Conservation (phyloP, 2,113 vertebrate genomes). For the Geococcyx californianus region DNA sequence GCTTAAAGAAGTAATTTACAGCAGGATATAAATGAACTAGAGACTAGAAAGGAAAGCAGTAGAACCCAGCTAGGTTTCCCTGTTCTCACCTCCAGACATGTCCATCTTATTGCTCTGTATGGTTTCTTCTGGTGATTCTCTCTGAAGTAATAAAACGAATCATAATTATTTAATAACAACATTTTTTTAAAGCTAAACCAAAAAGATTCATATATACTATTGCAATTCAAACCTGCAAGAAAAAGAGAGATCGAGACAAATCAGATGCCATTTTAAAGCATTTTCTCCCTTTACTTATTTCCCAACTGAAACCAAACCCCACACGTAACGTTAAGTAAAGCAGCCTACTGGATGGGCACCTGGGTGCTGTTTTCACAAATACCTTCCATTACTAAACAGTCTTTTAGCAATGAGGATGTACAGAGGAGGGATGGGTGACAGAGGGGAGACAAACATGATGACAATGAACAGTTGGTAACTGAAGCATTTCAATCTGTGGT, state of each 20-base stretch:
- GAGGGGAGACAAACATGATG: accelerated
- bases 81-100: conserved; percentile 80
- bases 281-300: background rate
- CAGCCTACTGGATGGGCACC: background rate
- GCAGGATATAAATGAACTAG: background rate
- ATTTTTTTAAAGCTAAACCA: background rate
- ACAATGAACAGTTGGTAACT: background rate
- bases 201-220: background rate
- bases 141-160: conserved; percentile 76
- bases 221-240: background rate
- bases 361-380: background rate
- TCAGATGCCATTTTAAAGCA: background rate
- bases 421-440: background rate
- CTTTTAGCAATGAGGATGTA: background rate
- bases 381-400: background rate
- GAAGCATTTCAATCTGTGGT: background rate
- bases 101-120: conserved; percentile 92
- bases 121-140: conserved; percentile 92
- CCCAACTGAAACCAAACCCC: background rate
- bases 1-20: background rate
- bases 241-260: background rate
- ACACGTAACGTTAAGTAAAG: accelerated
- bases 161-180: background rate
- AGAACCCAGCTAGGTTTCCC: background rate
- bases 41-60: background rate